Evolutionary conservation across 2,888 invertebrate species (phyloP).

Genomic region (Dione juno): DNA sequence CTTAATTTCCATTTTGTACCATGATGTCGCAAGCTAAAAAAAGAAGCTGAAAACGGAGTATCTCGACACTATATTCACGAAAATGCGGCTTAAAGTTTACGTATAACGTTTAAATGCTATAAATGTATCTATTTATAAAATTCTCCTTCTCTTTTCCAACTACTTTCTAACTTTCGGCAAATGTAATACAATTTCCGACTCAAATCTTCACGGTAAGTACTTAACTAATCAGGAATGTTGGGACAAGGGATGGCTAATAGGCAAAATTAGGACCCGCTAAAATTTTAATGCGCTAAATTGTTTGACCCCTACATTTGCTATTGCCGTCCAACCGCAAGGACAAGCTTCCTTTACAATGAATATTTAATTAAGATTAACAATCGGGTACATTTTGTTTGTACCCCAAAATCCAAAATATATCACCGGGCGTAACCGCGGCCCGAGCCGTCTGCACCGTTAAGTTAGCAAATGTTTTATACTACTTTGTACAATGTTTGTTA

Average conservation of each 20-base stretch:
- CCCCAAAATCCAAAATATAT: conserved; percentile 55
- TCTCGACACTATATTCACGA: no score
- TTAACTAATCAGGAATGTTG: conserved; percentile 18
- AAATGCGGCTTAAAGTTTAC: no score
- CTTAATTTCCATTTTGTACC: no score
- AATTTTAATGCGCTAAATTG: conserved; percentile 32
- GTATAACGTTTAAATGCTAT: no score
- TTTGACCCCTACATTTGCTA: conserved; percentile 39
- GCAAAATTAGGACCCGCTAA: conserved; percentile 27
- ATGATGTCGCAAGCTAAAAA: no score
- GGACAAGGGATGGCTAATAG: conserved; percentile 21
- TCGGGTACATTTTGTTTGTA: conserved; percentile 51
- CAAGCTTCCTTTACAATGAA: conserved; percentile 55
- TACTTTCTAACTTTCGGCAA: not conserved
- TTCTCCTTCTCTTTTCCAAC: not conserved
- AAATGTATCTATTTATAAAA: no score
- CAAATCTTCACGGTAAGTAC: not conserved
- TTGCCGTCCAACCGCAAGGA: conserved; percentile 42
- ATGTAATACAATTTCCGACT: not conserved
- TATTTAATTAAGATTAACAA: conserved; percentile 73
- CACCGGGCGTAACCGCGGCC: conserved; percentile 46
- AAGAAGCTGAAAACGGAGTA: no score
- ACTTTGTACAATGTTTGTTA: conserved; percentile 6
- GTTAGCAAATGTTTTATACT: conserved; percentile 29
- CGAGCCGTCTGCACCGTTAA: conserved; percentile 31